Percentiles rank a stretch among this genome's conserved stretches.
Evolutionary conservation across 2,113 vertebrate genomes (phyloP).

Genomic region (Miniopterus natalensis): DNA sequence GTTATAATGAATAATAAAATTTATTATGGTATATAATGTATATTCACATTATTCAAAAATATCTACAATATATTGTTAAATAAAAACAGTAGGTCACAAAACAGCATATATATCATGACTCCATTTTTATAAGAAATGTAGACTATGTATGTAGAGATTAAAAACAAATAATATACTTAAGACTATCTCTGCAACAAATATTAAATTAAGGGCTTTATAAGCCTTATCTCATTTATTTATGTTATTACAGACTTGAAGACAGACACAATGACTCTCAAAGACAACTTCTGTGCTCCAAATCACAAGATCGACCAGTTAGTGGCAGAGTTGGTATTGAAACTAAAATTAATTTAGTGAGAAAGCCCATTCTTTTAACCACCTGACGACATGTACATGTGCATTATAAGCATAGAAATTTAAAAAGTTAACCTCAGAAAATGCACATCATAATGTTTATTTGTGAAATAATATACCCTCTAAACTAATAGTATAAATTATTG

Average conservation of each 20-base stretch:
- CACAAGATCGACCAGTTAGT: neutral
- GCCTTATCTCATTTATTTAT: neutral
- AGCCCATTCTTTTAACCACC: neutral
- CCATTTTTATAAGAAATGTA: neutral
- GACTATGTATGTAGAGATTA: neutral
- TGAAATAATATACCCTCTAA: neutral
- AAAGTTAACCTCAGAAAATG: neutral
- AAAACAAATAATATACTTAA: neutral
- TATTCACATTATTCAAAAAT: slow-evolving; percentile 16
- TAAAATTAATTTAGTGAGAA: neutral
- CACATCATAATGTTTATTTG: neutral
- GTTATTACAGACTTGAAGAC: neutral
- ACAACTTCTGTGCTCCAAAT: neutral
- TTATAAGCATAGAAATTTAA: neutral
- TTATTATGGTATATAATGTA: neutral
- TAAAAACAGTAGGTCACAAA: neutral
- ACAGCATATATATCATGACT: neutral
- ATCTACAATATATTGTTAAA: neutral
- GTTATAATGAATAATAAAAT: neutral
- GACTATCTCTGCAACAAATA: neutral
- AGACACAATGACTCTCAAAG: neutral
- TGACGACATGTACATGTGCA: neutral
- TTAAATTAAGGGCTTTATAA: neutral
- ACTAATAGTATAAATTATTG: neutral
- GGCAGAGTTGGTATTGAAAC: neutral